phyloP scores from a whole-genome alignment of 2,888 invertebrate genomes.

The Scaptodrosophila latifasciaeformis region DNA sequence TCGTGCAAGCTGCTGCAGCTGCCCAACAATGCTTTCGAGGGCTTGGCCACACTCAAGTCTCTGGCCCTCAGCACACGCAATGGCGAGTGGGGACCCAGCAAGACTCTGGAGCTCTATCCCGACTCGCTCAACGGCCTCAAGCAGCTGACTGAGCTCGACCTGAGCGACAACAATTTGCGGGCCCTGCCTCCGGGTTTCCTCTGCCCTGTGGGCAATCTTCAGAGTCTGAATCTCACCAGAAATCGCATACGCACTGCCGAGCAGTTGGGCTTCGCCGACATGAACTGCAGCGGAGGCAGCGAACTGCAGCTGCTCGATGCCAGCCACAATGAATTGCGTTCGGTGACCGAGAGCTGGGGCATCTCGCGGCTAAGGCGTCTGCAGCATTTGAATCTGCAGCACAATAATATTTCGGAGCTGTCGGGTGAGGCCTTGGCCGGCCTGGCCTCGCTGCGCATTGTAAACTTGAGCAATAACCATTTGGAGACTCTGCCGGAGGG shows the following conservation, averaged over 20 bases:
- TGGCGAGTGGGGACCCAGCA: conserved; percentile 85
- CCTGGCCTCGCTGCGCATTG: conserved; percentile 84
- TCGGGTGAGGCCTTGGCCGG: conserved; percentile 87
- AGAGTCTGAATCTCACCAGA: conserved; percentile 87
- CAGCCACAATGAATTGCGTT: conserved; percentile 86
- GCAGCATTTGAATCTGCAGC: conserved; percentile 86
- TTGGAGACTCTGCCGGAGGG: conserved; percentile 88
- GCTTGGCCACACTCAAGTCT: conserved; percentile 81
- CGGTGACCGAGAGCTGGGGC: conserved; percentile 84
- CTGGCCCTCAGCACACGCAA: conserved; percentile 87
- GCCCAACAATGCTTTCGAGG: conserved; percentile 85
- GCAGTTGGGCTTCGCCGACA: conserved; percentile 81
- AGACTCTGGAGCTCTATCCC: conserved; percentile 84
- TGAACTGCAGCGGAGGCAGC: conserved; percentile 80
- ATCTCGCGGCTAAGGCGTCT: conserved; percentile 85
- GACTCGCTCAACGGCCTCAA: conserved; percentile 85
- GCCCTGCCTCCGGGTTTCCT: conserved; percentile 86
- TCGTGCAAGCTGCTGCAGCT: conserved; percentile 88
- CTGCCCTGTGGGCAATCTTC: conserved; percentile 86
- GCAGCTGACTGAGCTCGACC: conserved; percentile 86
- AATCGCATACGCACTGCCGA: conserved; percentile 88
- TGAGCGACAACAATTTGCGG: conserved; percentile 89
- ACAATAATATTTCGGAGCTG: conserved; percentile 89
- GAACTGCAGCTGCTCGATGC: conserved; percentile 87
- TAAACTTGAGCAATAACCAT: conserved; percentile 91